Percentiles rank a stretch among this genome's conserved stretches.
phyloP scores from a whole-genome alignment of 2,113 vertebrate genomes.

The Tamias sibiricus region DNA sequence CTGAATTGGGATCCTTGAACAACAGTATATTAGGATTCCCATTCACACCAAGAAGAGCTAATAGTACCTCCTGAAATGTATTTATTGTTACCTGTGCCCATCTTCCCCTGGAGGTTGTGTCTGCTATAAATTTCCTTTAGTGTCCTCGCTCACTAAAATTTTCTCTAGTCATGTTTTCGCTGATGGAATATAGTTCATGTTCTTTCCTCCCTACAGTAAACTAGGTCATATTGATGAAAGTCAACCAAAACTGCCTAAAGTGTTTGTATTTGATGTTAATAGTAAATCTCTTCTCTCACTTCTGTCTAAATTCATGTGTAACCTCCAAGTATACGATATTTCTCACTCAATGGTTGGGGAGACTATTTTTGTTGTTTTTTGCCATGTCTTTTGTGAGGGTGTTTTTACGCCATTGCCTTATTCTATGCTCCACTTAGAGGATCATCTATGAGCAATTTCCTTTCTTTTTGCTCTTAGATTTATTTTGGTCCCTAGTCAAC shows the following conservation, averaged over 20 bases:
- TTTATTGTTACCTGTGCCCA: background rate
- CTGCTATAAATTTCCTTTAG: background rate
- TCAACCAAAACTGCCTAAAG: background rate
- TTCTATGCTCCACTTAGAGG: background rate
- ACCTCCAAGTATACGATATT: background rate
- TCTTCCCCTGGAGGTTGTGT: background rate
- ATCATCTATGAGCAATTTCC: background rate
- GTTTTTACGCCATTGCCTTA: background rate
- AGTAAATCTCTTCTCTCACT: background rate
- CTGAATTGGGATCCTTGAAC: background rate
- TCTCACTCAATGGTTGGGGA: background rate
- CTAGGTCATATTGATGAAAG: background rate
- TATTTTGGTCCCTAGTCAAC: background rate
- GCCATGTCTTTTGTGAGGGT: rapidly evolving
- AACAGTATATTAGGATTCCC: too few species aligned
- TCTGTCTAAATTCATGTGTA: background rate
- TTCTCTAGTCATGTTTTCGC: background rate
- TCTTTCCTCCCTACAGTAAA: background rate
- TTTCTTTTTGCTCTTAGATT: background rate
- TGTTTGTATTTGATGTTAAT: background rate
- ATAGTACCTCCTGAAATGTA: background rate
- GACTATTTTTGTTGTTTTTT: background rate
- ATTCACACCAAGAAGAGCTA: background rate
- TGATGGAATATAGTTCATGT: background rate
- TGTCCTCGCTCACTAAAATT: background rate